Evolutionary conservation across 2,888 invertebrate species (phyloP).

Genomic region (Sinelater perroti): DNA sequence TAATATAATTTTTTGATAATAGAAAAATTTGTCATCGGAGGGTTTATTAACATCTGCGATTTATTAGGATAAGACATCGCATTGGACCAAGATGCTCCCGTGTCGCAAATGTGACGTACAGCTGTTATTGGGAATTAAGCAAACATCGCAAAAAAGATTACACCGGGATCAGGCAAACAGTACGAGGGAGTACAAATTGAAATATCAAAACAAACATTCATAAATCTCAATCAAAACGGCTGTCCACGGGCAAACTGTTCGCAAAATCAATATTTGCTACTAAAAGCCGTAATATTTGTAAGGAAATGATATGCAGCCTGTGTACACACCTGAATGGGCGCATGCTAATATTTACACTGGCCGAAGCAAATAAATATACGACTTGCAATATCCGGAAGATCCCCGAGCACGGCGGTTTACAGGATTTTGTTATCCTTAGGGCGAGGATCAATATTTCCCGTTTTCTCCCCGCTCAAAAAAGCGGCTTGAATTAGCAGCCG

Average conservation of each 20-base stretch:
- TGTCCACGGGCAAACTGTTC: slow-evolving; percentile 41
- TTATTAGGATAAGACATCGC: too few species aligned
- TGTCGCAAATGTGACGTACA: too few species aligned
- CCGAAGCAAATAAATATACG: slow-evolving; percentile 54
- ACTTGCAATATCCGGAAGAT: slow-evolving; percentile 57
- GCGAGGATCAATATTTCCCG: slow-evolving; percentile 28
- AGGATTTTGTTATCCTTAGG: slow-evolving; percentile 25
- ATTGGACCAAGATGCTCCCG: too few species aligned
- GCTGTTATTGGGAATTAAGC: too few species aligned
- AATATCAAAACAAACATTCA: slow-evolving; percentile 32
- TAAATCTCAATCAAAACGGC: slow-evolving; percentile 38
- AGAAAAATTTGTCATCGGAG: too few species aligned
- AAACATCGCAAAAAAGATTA: slow-evolving; percentile 19
- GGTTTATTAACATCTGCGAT: too few species aligned
- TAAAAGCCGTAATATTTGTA: slow-evolving; percentile 55
- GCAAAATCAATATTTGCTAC: slow-evolving; percentile 55
- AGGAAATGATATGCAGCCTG: slow-evolving; percentile 60
- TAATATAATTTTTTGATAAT: too few species aligned
- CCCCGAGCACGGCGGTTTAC: slow-evolving; percentile 24
- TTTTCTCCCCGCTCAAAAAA: neutral
- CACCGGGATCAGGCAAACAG: slow-evolving; percentile 5
- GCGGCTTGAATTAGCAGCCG: neutral
- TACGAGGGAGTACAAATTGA: slow-evolving; percentile 27
- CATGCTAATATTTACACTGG: slow-evolving; percentile 57
- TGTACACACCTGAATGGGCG: slow-evolving; percentile 59